Conservation (phyloP, 1,140 invertebrate genomes). For the Micrasema minimum region DNA sequence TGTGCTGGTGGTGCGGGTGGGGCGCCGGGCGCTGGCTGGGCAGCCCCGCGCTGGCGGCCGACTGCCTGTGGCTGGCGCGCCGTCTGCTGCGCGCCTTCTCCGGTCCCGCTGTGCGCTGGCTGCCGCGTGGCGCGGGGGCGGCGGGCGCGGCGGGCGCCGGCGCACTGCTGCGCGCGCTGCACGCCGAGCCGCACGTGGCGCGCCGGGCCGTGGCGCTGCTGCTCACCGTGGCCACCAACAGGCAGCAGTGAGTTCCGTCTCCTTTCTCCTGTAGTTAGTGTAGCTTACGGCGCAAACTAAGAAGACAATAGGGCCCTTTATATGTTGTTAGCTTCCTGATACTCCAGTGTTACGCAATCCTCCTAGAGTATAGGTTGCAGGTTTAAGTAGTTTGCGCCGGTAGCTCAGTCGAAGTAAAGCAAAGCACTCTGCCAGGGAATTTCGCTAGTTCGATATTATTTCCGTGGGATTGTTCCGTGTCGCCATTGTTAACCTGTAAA, state of each 20-base stretch:
- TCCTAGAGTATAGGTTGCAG: too few relatives aligned
- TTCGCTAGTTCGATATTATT: too few relatives aligned
- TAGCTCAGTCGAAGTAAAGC: too few relatives aligned
- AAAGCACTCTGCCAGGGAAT: too few relatives aligned
- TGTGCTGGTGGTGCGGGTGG: conserved; percentile 76
- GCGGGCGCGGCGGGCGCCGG: conserved; percentile 59
- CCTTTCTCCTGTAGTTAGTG: too few relatives aligned
- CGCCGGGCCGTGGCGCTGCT: conserved; percentile 54
- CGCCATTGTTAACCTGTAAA: too few relatives aligned
- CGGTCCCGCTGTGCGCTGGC: conserved; percentile 67
- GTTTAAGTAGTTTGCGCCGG: too few relatives aligned
- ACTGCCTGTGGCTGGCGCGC: conserved; percentile 83
- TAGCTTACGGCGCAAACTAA: too few relatives aligned
- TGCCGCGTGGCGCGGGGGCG: conserved; percentile 56
- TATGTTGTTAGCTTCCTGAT: too few relatives aligned
- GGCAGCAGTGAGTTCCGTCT: conserved; percentile 57
- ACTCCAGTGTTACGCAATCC: too few relatives aligned
- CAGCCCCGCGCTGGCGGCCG: conserved; percentile 84
- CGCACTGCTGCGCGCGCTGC: conserved; percentile 56
- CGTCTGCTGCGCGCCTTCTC: conserved; percentile 85
- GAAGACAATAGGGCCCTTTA: too few relatives aligned
- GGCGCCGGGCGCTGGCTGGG: conserved; percentile 74
- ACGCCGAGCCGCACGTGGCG: conserved; percentile 58
- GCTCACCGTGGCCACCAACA: conserved; percentile 57
- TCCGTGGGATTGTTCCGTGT: too few relatives aligned